Percentiles rank a stretch among this genome's conserved stretches.
These are phyloP conservation scores for Alligator mississippiensis DNA, from an alignment of 2,113 vertebrate species.

Conservation along the genomic window DNA sequence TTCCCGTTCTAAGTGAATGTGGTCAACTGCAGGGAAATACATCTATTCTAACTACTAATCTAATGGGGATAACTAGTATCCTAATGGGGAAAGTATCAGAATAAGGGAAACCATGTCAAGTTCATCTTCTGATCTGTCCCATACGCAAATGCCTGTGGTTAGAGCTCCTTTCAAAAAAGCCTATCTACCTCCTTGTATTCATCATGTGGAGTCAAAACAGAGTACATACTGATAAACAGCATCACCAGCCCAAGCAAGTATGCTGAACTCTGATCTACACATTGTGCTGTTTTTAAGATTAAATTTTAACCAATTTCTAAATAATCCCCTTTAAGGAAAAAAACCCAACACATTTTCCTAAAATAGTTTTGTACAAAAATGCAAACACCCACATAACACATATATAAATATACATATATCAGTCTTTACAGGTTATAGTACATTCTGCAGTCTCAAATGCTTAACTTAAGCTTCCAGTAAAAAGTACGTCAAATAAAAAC, in stretches of 20 bases:
- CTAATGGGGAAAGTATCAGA: neutral
- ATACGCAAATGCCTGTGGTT: neutral
- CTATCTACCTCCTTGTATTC: neutral
- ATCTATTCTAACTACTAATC: too few relatives aligned
- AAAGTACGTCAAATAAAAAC: too few relatives aligned
- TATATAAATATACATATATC: neutral
- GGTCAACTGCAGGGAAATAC: accelerated
- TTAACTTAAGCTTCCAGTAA: neutral
- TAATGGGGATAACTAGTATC: accelerated
- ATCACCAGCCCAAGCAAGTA: accelerated
- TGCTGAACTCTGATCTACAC: neutral
- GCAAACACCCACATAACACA: neutral
- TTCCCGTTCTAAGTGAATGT: accelerated
- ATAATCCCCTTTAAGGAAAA: neutral
- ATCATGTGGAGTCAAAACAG: neutral
- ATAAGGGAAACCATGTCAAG: accelerated
- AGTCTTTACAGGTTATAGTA: accelerated
- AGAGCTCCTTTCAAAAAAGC: neutral
- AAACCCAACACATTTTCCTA: neutral
- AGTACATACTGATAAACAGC: neutral
- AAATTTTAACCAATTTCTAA: neutral
- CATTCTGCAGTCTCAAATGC: neutral
- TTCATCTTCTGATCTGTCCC: neutral
- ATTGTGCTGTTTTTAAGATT: neutral
- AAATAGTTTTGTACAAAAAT: neutral